Base-by-base conservation (phyloP, 2,113 vertebrate species). In the Fregetta grallaria region DNA sequence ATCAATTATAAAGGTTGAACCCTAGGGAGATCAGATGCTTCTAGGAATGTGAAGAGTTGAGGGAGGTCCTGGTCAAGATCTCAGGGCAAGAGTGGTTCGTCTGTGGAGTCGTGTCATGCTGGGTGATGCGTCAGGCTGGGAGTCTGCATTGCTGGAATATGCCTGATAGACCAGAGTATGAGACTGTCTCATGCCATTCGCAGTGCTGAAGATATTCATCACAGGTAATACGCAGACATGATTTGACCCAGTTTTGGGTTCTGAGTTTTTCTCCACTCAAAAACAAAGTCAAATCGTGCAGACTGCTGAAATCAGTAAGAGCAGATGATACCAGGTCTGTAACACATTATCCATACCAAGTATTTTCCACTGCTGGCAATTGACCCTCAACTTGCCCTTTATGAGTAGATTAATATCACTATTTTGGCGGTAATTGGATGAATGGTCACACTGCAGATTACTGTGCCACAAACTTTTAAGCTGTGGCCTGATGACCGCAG, bases 141-240 rank as follows among this genome's bases (percentile, higher is more conserved):
- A 36, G 42, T 4, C 40, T 2, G 0, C 4, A 0, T 7, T 70
- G 55, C n/a, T 70, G 62, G 21, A 47, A 5, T 30, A 3, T 1
- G 13, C 29, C 2, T 4, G 62, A 15, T 13, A 42, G 59, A 36
- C 15, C 38, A 53, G 66, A 36, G 21, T 50, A 25, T 17, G 42
- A 71, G 53, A 21, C 15, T 58, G 8, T 42, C 47, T 80, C 25
- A 11, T 7, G 2, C 29, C 44, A 19, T 65, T 34, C 75, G 11
- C 3, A 1, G 13, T 59, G n/a, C 47, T 74, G 47, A 42, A 86
- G 79, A 29, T n/a, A 42, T 18, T 80, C 10, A 50, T 77, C 80
- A 40, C 17, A 55, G 61, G 17, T 58, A 61, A 53, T 42, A 2
- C 4, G 22, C 45, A 80, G 71, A 40, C 26, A 38, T 52, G 67